Evolutionary conservation across 2,888 invertebrate genomes (phyloP), one percentile per base, ranked within the genome.

Genomic region (Endotricha flammealis): DNA sequence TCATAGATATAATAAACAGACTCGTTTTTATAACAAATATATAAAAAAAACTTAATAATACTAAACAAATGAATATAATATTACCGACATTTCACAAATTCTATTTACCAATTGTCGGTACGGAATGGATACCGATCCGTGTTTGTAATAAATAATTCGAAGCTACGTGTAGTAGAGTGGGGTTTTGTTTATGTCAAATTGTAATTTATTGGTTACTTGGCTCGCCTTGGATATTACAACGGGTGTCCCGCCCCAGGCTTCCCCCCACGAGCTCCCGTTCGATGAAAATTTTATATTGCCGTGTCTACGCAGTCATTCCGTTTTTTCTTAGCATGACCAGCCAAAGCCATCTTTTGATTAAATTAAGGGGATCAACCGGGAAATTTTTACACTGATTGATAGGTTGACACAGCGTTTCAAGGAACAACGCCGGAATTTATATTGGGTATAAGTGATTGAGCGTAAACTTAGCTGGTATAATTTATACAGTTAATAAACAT

Each of bases 301-400:
- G 69, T 75, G 69, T 72, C 61, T 70, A 62, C 70, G 77, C 79
- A 67, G 77, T 85, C 82, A 78, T 82, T 56, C 69, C 55, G 71
- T 76, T 85, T 81, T 83, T 83, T 83, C 79, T 80, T 74, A 63
- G 62, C 79, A 65, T 68, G 77, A 75, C 76, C 74, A 68, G 75
- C 79, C 66, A 61, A 77, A 83, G 78, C 82, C 81, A 80, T 80
- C 77, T 82, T 82, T 83, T 82, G 86, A 86, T 86, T 85, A 85
- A 85, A 86, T 85, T 82, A 80, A 76, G 78, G 83, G 81, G 81
- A 79, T 82, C 80, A 80, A 70, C 72, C 47, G 73, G 72, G 80
- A 79, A n/a, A 85, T 82, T 81, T 85, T 79, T 80, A 81, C 79
- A 78, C 74, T 86, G 83, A 85, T 82, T 80, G 81, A 81, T 82